Percentiles rank a stretch among this genome's conserved stretches.
Conservation (phyloP, 2,888 invertebrate species). For the Beris morrisii region DNA sequence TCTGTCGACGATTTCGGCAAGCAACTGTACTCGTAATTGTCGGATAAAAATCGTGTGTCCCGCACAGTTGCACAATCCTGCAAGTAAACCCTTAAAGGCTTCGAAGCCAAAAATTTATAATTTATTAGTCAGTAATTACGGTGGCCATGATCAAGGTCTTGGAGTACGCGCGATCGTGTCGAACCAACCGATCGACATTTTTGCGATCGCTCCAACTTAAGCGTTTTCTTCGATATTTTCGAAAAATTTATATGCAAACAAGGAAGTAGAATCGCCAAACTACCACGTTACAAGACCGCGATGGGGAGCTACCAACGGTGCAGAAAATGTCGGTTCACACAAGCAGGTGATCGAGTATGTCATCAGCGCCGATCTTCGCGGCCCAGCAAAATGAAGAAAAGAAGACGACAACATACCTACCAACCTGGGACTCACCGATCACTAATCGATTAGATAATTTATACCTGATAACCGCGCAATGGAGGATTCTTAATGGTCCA, state of each 20-base stretch:
- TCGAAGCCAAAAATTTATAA: slow-evolving; percentile 38
- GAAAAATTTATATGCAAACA: slow-evolving; percentile 38
- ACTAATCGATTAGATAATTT: slow-evolving; percentile 38
- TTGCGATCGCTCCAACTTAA: not conserved
- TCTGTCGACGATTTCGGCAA: slow-evolving; percentile 21
- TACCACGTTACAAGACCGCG: slow-evolving; percentile 23
- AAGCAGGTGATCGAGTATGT: slow-evolving; percentile 37
- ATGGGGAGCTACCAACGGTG: slow-evolving; percentile 18
- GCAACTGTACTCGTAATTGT: slow-evolving; percentile 28
- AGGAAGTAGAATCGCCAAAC: slow-evolving; percentile 35
- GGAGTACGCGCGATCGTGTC: slow-evolving; percentile 12
- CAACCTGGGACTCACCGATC: slow-evolving; percentile 6
- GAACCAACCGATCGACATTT: not conserved
- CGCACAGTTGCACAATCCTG: slow-evolving; percentile 24
- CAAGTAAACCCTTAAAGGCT: slow-evolving; percentile 4
- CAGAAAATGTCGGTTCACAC: slow-evolving; percentile 6
- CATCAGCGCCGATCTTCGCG: slow-evolving; percentile 22
- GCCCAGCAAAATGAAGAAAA: slow-evolving; percentile 3
- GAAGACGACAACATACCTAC: slow-evolving; percentile 5
- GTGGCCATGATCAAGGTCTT: slow-evolving; percentile 34
- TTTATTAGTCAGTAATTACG: slow-evolving; percentile 38
- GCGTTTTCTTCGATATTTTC: slow-evolving; percentile 32
- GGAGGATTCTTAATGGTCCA: too few species aligned
- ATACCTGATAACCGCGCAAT: slow-evolving; percentile 30
- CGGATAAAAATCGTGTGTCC: slow-evolving; percentile 29